phyloP scores from a whole-genome alignment of 1,140 invertebrate genomes.

The Leptoteleia sp. region DNA sequence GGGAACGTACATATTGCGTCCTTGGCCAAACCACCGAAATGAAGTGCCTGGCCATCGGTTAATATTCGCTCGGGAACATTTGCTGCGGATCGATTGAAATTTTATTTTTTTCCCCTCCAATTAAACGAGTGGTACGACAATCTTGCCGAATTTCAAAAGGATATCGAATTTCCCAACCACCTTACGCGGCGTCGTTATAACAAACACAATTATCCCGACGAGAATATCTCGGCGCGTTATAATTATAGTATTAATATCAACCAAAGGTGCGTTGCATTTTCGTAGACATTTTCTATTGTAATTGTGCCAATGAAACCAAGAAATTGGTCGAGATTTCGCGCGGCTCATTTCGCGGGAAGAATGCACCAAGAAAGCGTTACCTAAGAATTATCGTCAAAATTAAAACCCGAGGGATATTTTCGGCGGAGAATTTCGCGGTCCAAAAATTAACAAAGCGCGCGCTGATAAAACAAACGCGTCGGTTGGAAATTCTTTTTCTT shows the following conservation, averaged over 20 bases:
- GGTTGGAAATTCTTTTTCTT: too few species aligned
- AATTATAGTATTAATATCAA: too few species aligned
- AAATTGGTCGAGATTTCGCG: constrained; percentile 25
- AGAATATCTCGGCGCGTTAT: too few species aligned
- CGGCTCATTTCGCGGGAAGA: constrained; percentile 45
- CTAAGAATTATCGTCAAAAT: constrained; percentile 17
- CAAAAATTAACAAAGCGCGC: constrained; percentile 7
- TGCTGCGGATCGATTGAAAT: constrained; percentile 20
- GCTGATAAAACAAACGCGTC: too few species aligned
- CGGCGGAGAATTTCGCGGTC: constrained; percentile 1
- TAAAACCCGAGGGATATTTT: constrained; percentile 10
- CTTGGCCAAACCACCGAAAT: constrained; percentile 57
- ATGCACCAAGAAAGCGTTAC: constrained; percentile 35
- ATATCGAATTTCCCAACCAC: too few species aligned
- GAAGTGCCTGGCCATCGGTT: constrained; percentile 38
- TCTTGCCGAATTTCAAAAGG: too few species aligned
- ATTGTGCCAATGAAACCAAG: constrained; percentile 25
- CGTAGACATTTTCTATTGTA: constrained; percentile 17
- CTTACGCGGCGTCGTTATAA: too few species aligned
- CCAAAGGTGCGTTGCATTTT: neutral
- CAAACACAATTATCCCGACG: too few species aligned
- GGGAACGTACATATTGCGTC: constrained; percentile 61
- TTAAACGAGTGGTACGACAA: too few species aligned
- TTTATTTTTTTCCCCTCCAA: too few species aligned
- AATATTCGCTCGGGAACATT: constrained; percentile 51